These are phyloP conservation scores for Galerucella calmariensis DNA, from an alignment of 2,888 invertebrate species.

Conservation along the genomic window DNA sequence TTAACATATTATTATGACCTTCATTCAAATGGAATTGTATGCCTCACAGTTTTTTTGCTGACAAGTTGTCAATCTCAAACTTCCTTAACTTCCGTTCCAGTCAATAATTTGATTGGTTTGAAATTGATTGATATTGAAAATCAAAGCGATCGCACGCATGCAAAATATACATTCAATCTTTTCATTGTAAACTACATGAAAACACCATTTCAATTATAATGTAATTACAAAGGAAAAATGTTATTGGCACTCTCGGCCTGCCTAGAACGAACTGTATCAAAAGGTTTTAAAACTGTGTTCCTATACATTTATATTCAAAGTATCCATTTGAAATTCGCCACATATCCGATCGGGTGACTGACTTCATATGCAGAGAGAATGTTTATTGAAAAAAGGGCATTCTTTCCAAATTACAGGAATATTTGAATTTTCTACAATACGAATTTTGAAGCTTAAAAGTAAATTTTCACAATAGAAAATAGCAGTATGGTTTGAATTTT, in stretches of 20 bases:
- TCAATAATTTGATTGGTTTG: too few species aligned
- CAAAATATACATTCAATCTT: neutral
- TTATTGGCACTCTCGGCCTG: neutral
- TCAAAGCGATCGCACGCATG: neutral
- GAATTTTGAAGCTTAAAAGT: neutral
- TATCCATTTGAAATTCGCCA: neutral
- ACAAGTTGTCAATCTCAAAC: too few species aligned
- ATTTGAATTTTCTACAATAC: neutral
- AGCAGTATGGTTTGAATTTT: too few species aligned
- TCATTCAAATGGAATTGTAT: too few species aligned
- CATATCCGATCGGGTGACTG: neutral
- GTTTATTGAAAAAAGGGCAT: constrained; percentile 1
- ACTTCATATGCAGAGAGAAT: neutral
- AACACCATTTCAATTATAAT: neutral
- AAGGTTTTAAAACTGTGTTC: neutral
- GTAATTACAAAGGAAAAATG: neutral
- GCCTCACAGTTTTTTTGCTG: too few species aligned
- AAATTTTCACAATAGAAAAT: too few species aligned
- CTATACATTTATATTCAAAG: neutral
- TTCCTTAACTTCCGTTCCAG: too few species aligned
- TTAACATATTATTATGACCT: too few species aligned
- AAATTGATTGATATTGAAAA: too few species aligned
- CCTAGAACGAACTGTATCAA: neutral
- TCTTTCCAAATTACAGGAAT: neutral
- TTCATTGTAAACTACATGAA: neutral